Evolutionary conservation across 1,140 invertebrate species (phyloP), one percentile per base, ranked within the genome.

Genomic region (Trichonephila clavata): DNA sequence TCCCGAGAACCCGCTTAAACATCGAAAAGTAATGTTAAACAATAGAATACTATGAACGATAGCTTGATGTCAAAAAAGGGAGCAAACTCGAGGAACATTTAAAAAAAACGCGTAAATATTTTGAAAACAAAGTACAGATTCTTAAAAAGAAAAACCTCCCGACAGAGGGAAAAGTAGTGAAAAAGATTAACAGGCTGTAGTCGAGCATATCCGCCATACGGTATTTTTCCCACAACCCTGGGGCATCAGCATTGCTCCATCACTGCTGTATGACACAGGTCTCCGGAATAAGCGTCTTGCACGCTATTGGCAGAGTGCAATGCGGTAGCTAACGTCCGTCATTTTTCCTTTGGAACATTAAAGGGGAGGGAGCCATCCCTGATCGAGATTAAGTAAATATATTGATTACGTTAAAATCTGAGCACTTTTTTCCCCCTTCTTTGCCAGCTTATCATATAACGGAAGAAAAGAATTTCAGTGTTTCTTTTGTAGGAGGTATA

Each of bases 331-430:
- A 84, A 68, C 80, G 59, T 83, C 83, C 91, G 39, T 92, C 61
- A 92, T 92, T 86, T 71, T 61, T 86, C 60, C 80, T 77, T 39
- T 57, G 2, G 50, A 92, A 83, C 91, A 92, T 86, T 86, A 92
- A 86, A 60, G 81, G 57, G 77, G 89, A 60, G 89, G n/a, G 24
- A 50, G 80, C 59, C 50, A 13, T 59, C 24, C 14, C 61, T 24
- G 71, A 81, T 80, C 57, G 90, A 92, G 90, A 81, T 84, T 92
- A 92, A 84, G 90, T 65, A 92, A 92, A 84, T 92, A 92, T 92
- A 92, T 92, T 92, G 90, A 92, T 92, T 92, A 84, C 80, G 77
- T 63, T 84, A 87, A 92, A 81, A 92, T 84, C 39, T 90, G 27
- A 20, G 39, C 13, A 84, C 18, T 83, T 63, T 91, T 90, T 91